These are phyloP conservation scores for Xiphophorus couchianus DNA, from an alignment of 2,113 vertebrate genomes.

Conservation along the genomic window DNA sequence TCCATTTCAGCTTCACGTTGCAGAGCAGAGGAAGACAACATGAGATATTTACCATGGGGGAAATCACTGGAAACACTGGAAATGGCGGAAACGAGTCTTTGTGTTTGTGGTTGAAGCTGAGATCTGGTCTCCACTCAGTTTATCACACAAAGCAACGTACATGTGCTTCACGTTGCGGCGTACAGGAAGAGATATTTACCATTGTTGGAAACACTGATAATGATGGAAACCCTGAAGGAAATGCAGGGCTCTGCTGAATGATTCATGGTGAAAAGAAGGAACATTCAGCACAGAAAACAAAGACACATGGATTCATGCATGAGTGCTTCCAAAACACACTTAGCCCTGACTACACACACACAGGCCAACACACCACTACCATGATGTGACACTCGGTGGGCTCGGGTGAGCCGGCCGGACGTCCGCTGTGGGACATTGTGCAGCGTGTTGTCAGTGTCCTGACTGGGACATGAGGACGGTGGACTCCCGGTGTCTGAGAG, in stretches of 20 bases:
- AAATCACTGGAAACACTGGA: too few relatives aligned
- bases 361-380: background rate
- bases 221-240: too few relatives aligned
- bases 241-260: slow-evolving; percentile 39
- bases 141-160: background rate
- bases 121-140: slow-evolving; percentile 29
- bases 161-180: background rate
- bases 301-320: slow-evolving; percentile 25
- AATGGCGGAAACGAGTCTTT: too few relatives aligned
- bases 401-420: background rate
- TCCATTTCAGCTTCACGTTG: too few relatives aligned
- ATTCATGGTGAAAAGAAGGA: slow-evolving; percentile 61
- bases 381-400: background rate
- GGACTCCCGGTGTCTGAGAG: slow-evolving; percentile 1
- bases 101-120: too few relatives aligned
- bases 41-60: too few relatives aligned
- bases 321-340: slow-evolving; percentile 36
- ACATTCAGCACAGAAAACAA: slow-evolving; percentile 46
- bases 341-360: background rate
- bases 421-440: background rate
- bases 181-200: slow-evolving; percentile 5
- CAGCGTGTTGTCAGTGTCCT: slow-evolving; percentile 12
- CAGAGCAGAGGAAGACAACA: too few relatives aligned
- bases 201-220: background rate
- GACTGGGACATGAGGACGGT: background rate